Evolutionary conservation across 2,797 vertebrate genomes (phyloP).

Genomic region (Protonibea diacanthus): DNA sequence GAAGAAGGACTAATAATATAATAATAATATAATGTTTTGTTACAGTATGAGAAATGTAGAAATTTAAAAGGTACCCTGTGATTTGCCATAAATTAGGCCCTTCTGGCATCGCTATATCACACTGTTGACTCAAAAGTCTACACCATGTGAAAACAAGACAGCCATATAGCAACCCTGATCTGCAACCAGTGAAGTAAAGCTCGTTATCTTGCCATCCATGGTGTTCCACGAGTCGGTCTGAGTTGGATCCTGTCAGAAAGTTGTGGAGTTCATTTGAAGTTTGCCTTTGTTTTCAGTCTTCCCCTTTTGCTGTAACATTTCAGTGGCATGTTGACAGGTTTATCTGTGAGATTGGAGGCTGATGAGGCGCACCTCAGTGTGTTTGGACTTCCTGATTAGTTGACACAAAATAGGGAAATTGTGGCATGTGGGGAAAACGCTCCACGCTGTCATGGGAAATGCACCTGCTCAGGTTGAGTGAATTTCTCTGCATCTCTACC

Average conservation of each 20-base stretch:
- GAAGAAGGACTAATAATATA: background rate
- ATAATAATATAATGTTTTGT: background rate
- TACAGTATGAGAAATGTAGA: background rate
- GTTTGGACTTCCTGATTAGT: constrained; percentile 75
- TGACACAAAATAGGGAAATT: constrained; percentile 64
- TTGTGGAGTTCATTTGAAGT: constrained; percentile 65
- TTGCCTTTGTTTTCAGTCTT: constrained; percentile 65
- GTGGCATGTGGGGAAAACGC: constrained; percentile 58
- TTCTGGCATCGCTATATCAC: background rate
- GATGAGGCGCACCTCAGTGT: constrained; percentile 62
- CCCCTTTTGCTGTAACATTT: constrained; percentile 46
- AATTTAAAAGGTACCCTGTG: constrained; percentile 6
- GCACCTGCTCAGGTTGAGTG: constrained; percentile 43
- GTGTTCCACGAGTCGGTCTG: constrained; percentile 23
- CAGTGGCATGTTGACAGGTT: constrained; percentile 63
- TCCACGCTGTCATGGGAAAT: constrained; percentile 45
- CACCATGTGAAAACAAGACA: constrained; percentile 51
- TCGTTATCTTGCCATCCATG: constrained; percentile 70
- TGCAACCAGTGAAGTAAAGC: constrained; percentile 58
- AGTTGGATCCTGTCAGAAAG: constrained; percentile 74
- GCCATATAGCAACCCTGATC: constrained; percentile 34
- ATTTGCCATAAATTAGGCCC: background rate
- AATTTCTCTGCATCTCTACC: constrained; percentile 6
- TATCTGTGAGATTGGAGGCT: constrained; percentile 61
- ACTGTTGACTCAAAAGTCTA: constrained; percentile 22